Base-by-base conservation (phyloP, 1,140 invertebrate species). In the Diabrotica virgifera region DNA sequence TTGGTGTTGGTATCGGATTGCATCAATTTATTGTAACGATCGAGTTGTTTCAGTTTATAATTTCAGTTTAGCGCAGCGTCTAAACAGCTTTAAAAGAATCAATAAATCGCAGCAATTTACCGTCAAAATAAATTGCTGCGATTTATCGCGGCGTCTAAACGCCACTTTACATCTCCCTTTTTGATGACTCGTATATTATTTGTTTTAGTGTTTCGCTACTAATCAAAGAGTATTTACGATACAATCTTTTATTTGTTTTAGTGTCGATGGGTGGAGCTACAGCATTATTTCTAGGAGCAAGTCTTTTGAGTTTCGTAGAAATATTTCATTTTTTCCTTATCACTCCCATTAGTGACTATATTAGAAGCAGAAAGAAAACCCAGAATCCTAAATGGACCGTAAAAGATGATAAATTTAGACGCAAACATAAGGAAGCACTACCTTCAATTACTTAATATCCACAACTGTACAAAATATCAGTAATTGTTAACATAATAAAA, bases 181-280 rank as follows among this genome's bases (percentile, higher is more conserved):
- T 13, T 9, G 4, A 37, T 24, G 24, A 4, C 24, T 24, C 24
- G 24, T 24, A 24, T 24, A 24, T 36, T 24, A 24, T 36, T 55
- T 55, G 35, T 36, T 12, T 9, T 46, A 40, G 37, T 59, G 24
- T 55, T 11, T 55, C 8, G 9, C 2, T 9, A 55, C 9, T 24
- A 24, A 12, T 59, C 7, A 14, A 13, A 12, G n/a, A n/a, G n/a
- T n/a, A n/a, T 40, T 38, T n/a, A 36, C 11, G 11, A 53, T 24
- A 36, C 52, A 8, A 63, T 51, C 35, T 54, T 63, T 62, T 59
- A 66, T 62, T 65, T 35, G 64, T 74, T 76, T 50, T 54, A 82
- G 82, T 82, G 5, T 82, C 82, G 11, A 79, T 82, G 69, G 82
- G 82, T 7, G 82, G 82, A 1, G 81, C 80, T 37, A 69, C 82